Conservation (phyloP, 1,140 invertebrate genomes). For the Cylas formicarius region DNA sequence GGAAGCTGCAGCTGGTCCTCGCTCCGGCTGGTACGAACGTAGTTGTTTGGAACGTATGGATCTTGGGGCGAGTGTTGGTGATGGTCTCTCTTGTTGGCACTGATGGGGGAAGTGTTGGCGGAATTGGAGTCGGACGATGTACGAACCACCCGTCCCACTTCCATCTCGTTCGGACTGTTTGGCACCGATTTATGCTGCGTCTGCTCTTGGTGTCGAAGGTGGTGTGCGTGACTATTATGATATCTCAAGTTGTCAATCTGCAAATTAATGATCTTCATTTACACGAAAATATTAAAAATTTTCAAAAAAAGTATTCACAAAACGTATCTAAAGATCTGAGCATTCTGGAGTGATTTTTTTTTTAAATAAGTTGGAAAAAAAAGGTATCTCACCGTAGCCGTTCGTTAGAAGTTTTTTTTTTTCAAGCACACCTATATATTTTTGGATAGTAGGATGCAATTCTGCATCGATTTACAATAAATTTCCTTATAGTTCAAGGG, state of each 20-base stretch:
- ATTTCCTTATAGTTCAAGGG: too few relatives aligned
- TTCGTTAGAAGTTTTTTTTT: too few relatives aligned
- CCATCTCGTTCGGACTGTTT: constrained; percentile 66
- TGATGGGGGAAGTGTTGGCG: constrained; percentile 48
- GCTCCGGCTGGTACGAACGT: constrained; percentile 21
- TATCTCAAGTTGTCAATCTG: constrained; percentile 47
- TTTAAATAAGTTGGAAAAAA: too few relatives aligned
- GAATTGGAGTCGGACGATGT: constrained; percentile 46
- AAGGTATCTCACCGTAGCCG: too few relatives aligned
- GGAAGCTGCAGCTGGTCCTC: constrained; percentile 75
- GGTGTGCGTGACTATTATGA: constrained; percentile 46
- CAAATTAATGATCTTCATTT: too few relatives aligned
- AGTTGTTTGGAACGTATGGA: constrained; percentile 19
- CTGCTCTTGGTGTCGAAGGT: constrained; percentile 42
- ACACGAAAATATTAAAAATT: too few relatives aligned
- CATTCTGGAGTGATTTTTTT: too few relatives aligned
- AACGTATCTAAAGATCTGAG: too few relatives aligned
- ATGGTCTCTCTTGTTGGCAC: constrained; percentile 45
- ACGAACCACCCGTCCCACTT: constrained; percentile 44
- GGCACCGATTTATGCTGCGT: constrained; percentile 67
- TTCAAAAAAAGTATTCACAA: too few relatives aligned
- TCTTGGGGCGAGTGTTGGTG: constrained; percentile 25
- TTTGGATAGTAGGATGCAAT: too few relatives aligned
- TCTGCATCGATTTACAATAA: too few relatives aligned
- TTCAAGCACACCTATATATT: too few relatives aligned